These are phyloP conservation scores for Catocala nupta DNA, from an alignment of 2,888 invertebrate species.

Conservation along the genomic window DNA sequence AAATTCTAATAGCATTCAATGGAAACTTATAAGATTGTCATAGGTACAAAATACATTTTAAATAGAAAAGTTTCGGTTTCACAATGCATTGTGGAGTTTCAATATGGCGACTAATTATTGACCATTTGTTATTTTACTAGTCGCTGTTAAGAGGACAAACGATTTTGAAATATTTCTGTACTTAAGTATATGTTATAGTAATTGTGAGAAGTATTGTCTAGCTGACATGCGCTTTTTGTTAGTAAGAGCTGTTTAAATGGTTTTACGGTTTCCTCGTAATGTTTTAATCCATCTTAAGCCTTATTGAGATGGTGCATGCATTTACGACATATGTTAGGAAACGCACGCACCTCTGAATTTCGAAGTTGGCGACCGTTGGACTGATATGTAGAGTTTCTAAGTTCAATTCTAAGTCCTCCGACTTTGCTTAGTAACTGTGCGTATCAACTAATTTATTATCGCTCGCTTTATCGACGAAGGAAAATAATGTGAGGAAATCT, in stretches of 20 bases:
- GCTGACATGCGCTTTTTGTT: slow-evolving; percentile 49
- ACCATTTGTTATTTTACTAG: slow-evolving; percentile 53
- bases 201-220: slow-evolving; percentile 42
- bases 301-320: too few relatives aligned
- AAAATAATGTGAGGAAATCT: too few relatives aligned
- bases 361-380: too few relatives aligned
- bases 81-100: slow-evolving; percentile 54
- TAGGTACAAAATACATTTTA: slow-evolving; percentile 19
- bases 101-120: slow-evolving; percentile 61
- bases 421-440: too few relatives aligned
- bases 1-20: slow-evolving; percentile 1
- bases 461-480: too few relatives aligned
- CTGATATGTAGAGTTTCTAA: too few relatives aligned
- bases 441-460: too few relatives aligned
- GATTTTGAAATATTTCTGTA: slow-evolving; percentile 48
- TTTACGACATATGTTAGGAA: too few relatives aligned
- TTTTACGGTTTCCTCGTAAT: slow-evolving; percentile 22
- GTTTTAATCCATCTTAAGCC: too few relatives aligned
- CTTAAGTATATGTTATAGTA: slow-evolving; percentile 29
- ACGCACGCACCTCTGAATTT: too few relatives aligned
- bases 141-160: slow-evolving; percentile 50
- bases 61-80: slow-evolving; percentile 52
- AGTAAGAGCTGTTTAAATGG: slow-evolving; percentile 35
- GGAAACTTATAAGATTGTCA: slow-evolving; percentile 18
- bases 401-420: too few relatives aligned